Conservation (phyloP, 1,140 invertebrate genomes). For the Anastatus disparis region DNA sequence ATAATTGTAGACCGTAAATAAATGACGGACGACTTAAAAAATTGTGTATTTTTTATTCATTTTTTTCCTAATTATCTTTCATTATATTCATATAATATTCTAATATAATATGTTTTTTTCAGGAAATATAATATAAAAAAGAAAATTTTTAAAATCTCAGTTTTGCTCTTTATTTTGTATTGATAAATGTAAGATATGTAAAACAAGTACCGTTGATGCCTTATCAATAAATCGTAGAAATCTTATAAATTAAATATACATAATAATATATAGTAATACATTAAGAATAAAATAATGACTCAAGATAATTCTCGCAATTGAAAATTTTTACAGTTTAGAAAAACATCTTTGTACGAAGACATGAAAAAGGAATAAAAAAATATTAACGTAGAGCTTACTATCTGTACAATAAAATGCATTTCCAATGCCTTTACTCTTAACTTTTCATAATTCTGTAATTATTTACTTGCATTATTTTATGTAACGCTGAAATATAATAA, state of each 20-base stretch:
- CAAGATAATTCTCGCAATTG: neutral
- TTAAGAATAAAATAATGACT: slow-evolving; percentile 26
- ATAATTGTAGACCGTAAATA: slow-evolving; percentile 36
- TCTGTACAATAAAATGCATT: slow-evolving; percentile 7
- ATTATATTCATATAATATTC: too few relatives aligned
- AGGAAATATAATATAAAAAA: too few relatives aligned
- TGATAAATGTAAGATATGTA: slow-evolving; percentile 22
- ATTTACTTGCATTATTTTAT: neutral
- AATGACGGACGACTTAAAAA: slow-evolving; percentile 22
- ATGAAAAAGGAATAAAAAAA: neutral
- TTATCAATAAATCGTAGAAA: slow-evolving; percentile 8
- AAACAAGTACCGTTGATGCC: slow-evolving; percentile 23
- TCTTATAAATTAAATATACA: slow-evolving; percentile 11
- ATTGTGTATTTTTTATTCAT: neutral
- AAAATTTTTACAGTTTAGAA: slow-evolving; percentile 4
- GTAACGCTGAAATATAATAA: neutral
- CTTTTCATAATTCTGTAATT: too few relatives aligned
- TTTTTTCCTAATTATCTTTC: too few relatives aligned
- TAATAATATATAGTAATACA: too few relatives aligned
- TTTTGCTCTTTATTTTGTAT: slow-evolving; percentile 21
- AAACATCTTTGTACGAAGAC: neutral
- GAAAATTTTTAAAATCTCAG: too few relatives aligned
- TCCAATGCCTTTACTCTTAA: neutral
- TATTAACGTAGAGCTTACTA: neutral
- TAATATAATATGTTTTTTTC: too few relatives aligned